Base-by-base conservation (phyloP, 92 coral and sea anemone genomes). In the Porites cylindrica region DNA sequence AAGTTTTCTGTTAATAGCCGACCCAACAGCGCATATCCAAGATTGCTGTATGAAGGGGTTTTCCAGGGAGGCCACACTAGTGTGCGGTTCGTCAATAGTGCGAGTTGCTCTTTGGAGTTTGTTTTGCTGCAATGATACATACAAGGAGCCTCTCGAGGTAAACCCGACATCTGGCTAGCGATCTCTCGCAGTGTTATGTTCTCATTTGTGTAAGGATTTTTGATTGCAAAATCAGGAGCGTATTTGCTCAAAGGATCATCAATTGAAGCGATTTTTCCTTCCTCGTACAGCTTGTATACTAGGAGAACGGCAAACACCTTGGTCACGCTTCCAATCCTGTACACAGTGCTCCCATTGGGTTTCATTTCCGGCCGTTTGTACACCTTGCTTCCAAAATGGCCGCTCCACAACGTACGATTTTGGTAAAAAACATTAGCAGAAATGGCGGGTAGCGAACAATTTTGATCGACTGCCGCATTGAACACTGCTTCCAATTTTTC, bases 81-180 rank as follows among this genome's bases (percentile, higher is more conserved):
- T 23, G 77, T 81, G 29, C 86, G 81, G 17, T 87, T 73, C 63
- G 51, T 75, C 51, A 93, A 88, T 67, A 85, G 20, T 14, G 75
- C 85, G 47, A 93, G 93, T 75, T 91, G 94, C 76, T 88, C 88
- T 8, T 73, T 16, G 9, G 94, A 76, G n/a, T 51, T 88, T 6
- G 94, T 93, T 14, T 78, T 82, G 16, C 19, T 20, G 65, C 96
- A 93, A 20, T 66, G 54, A 3, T 83, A 82, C 10, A 85, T 71
- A 70, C 96, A 93, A 12, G 96, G 96, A 5, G 96, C 96, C 75
- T 93, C 96, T 11, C 96, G 90, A 6, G 96, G 94, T 19, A 93
- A 74, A 7, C 96, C 96, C 18, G 96, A 72, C 89, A 91, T 89
- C 76, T 91, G 94, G 77, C 89, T 88, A 66, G 94, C 93, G 70